Evolutionary conservation across 2,888 invertebrate species (phyloP), one percentile per base, ranked within the genome.

Genomic region (Xanthorhoe spadicearia): DNA sequence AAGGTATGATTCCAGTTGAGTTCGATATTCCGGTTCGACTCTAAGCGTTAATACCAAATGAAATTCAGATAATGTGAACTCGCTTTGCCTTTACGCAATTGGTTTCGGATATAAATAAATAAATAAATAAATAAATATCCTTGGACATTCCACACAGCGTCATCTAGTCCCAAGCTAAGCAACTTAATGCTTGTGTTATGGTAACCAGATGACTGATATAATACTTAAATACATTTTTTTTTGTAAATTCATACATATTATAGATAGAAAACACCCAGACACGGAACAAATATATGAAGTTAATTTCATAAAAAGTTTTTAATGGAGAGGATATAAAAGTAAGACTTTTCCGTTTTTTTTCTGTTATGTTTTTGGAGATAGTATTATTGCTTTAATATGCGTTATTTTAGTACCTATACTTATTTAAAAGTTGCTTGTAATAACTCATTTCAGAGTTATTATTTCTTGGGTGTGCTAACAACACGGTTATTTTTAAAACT

Each of bases 1-100:
- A 74, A 78, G 75, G 73, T 74, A 74, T 74, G 77, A 77, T 74
- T 79, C 76, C 70, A 70, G 68, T 74, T 66, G 66, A 65, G 64
- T 70, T 67, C 70, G 51, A 72, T 68, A 60, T 56, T 51, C 52
- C 56, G 53, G 59, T 59, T 69, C 71, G 65, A 61, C 66, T 68
- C 56, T 62, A 65, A 48, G 56, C 66, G 68, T 77, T 79, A 77
- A 77, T 78, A 78, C 72, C 76, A 69, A 78, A 80, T 73, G 71
- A 76, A 71, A 74, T 76, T 73, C 71, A 66, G 68, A 69, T 73
- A 68, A 69, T 69, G 56, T 62, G 61, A 61, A 61, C 64, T 49
- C 46, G 43, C 57, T 52, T 62, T 51, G 53, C 58, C 61, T 53
- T 55, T 70, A 56, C 48, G 61, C 53, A 53, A 57, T 64, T 49